phyloP scores from a whole-genome alignment of 2,113 vertebrate genomes.

The Panthera leo region DNA sequence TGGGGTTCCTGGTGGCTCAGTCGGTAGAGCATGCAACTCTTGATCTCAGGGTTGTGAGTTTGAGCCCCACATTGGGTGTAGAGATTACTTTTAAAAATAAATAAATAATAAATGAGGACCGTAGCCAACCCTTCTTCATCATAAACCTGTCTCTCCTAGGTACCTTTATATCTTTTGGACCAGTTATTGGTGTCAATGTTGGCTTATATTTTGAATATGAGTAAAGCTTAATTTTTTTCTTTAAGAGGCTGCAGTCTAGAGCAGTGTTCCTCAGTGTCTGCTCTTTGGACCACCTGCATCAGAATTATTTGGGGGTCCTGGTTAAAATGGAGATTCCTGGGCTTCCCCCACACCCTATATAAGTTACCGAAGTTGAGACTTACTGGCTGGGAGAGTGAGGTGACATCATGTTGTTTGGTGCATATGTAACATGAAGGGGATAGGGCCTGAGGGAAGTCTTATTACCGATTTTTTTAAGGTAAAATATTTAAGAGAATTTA shows the following conservation, averaged over 20 bases:
- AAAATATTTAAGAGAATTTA: constrained; percentile 39
- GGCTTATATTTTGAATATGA: not conserved
- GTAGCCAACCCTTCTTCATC: not conserved
- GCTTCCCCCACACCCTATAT: not conserved
- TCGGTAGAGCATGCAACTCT: not conserved
- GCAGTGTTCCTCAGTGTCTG: not conserved
- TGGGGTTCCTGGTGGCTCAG: not conserved
- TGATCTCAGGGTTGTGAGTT: not conserved
- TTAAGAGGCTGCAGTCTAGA: not conserved
- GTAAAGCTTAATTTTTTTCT: not conserved
- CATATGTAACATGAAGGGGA: not conserved
- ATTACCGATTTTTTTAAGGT: not conserved
- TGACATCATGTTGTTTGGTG: not conserved
- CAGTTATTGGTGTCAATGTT: not conserved
- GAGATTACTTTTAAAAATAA: not conserved
- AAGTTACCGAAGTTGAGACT: not conserved
- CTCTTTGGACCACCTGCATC: not conserved
- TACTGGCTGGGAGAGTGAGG: not conserved
- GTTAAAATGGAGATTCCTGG: not conserved
- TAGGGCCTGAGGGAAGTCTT: not conserved
- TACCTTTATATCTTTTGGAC: not conserved
- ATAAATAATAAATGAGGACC: not conserved
- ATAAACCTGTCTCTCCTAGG: not conserved
- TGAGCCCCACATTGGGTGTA: not conserved
- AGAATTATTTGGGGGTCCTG: not conserved